Evolutionary conservation across 2,888 invertebrate genomes (phyloP), one percentile per base, ranked within the genome.

Genomic region (Eristalinus aeneus): DNA sequence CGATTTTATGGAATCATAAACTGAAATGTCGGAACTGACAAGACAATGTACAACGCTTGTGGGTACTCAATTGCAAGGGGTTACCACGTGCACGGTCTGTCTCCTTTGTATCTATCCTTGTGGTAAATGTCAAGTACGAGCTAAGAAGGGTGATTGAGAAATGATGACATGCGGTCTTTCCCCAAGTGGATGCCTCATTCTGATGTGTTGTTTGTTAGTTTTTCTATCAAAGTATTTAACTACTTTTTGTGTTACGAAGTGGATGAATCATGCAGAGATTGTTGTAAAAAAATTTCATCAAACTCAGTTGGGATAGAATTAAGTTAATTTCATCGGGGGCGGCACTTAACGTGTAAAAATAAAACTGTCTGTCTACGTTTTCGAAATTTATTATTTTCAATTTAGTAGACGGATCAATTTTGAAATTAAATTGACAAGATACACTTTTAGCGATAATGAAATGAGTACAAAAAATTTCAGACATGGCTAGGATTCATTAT

Each of bases 341-440:
- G 27, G 27, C 27, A 27, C 27, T 27, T 3, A 27, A 27, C 27
- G 5, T 27, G 27, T 5, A 27, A 27, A 27, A 27, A 16, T 46
- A 8, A 46, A 56, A 56, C 23, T 36, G 34, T 34, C 12, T 22
- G 68, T 22, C 32, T 31, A 3, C n/a, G 16, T 16, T 16, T 46
- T 16, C 9, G 6, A 56, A 68, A 68, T 68, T 68, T 68, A 68
- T 68, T 56, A 34, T 32, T n/a, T 36, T 23, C 31, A 56, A 68
- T 68, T 68, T 34, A 34, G 68, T 34, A 32, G 31, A 56, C 1
- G 8, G 22, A 56, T 68, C 56, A 22, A 68, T 56, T 68, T 68
- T 56, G 32, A 22, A n/a, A 68, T n/a, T 11, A 10, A 67, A 68
- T 68, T 56, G 34, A 68, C 68, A 56, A 34, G 34, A 56, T 34